Percentiles rank a stretch among this genome's conserved stretches.
These are phyloP conservation scores for Oceanodroma tethys DNA, from an alignment of 2,113 vertebrate species.

Conservation along the genomic window DNA sequence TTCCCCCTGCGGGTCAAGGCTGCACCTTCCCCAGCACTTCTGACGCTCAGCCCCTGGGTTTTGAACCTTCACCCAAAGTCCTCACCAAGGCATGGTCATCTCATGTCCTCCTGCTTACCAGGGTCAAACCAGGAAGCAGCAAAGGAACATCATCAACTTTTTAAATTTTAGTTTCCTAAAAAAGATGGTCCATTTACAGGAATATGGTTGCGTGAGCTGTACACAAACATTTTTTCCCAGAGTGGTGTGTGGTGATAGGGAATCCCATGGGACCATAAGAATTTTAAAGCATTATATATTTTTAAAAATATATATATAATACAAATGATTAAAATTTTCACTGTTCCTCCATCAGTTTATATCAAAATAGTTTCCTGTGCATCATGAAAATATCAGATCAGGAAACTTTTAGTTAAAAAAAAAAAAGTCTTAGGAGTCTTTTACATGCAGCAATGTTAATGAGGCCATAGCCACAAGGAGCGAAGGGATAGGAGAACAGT, in stretches of 20 bases:
- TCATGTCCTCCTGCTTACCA: not conserved
- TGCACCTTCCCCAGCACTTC: not conserved
- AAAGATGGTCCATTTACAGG: not conserved
- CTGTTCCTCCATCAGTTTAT: not conserved
- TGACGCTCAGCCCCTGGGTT: not conserved
- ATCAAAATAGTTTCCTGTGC: not conserved
- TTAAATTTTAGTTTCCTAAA: not conserved
- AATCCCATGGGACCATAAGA: not conserved
- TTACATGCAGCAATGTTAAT: conserved; percentile 22
- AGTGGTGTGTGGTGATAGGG: not conserved
- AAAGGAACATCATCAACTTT: not conserved
- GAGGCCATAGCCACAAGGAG: conserved; percentile 14
- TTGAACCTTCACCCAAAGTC: not conserved
- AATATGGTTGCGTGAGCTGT: not conserved
- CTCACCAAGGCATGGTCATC: not conserved
- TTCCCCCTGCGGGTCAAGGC: not conserved
- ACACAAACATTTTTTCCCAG: not conserved
- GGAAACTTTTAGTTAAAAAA: not conserved
- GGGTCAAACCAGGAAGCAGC: not conserved
- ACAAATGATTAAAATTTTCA: not conserved
- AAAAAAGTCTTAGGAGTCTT: not conserved
- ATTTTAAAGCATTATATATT: not conserved
- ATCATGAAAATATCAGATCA: not conserved
- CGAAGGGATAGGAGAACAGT: not conserved
- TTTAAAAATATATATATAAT: not conserved